Base-by-base conservation (phyloP, 2,888 invertebrate genomes). In the Ephialtes manifestator region DNA sequence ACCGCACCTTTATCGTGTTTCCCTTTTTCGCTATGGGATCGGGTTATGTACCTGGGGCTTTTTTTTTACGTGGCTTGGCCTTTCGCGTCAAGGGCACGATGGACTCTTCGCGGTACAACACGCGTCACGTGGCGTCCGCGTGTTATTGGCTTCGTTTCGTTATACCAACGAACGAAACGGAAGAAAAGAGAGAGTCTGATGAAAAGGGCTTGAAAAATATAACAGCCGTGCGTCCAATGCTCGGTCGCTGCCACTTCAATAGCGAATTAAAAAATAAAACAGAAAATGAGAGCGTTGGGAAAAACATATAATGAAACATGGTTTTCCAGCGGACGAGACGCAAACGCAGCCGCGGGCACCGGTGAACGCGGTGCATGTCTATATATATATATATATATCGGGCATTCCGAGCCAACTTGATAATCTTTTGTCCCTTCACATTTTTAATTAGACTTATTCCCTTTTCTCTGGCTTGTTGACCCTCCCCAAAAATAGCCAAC, bases 101-200 rank as follows among this genome's bases (percentile, higher is more conserved):
- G 20, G 15, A 55, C 43, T 58, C 35, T 39, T 7, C 39, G 65
- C 20, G 15, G 18, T 46, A 4, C 13, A 15, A 43, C 58, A 72
- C 72, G 24, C 43, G 43, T 72, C 72, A 24, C 43, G 72, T 18
- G 72, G 43, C 35, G 39, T 39, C n/a, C 35, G 18, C 43, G 72
- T n/a, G 55, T 72, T 72, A 72, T 72, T 72, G 72, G 72, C 72
- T 72, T 60, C 58, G 72, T 46, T 72, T 18, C 24, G 68, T 68
- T 58, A 24, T 58, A 58, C 11, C 20, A 20, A 4, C 13, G 55
- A 53, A n/a, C 7, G 18, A 5, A 55, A 71, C 35, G 71, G 20
- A 24, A 67, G 18, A 24, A n/a, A 5, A 39, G 39, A 55, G 53
- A 15, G 55, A 43, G n/a, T 7, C 20, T 72, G 55, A 39, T 72